Percentiles rank a stretch among this genome's conserved stretches.
Evolutionary conservation across 1,140 invertebrate species (phyloP).

Genomic region (Scaptomyza graminum): DNA sequence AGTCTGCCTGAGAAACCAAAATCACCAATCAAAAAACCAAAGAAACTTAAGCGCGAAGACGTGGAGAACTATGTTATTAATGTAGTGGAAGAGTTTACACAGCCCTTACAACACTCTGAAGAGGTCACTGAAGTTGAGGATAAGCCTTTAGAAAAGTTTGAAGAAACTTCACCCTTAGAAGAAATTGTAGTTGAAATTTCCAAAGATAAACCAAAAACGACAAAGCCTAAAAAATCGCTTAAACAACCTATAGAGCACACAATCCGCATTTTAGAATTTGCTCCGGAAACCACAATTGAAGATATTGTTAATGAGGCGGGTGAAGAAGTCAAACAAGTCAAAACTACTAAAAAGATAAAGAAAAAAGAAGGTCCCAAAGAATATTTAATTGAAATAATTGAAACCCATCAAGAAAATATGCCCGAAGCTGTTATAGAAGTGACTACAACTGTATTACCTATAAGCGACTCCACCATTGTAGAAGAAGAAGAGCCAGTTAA

Average conservation of each 20-base stretch:
- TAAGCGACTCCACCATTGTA: slow-evolving; percentile 47
- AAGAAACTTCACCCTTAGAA: slow-evolving; percentile 39
- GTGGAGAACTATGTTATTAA: slow-evolving; percentile 56
- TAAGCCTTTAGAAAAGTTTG: background rate
- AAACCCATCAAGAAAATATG: slow-evolving; percentile 81
- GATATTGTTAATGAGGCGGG: slow-evolving; percentile 83
- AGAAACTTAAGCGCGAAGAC: slow-evolving; percentile 63
- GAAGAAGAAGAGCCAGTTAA: slow-evolving; percentile 38
- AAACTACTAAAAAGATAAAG: slow-evolving; percentile 75
- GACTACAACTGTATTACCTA: slow-evolving; percentile 70
- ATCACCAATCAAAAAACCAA: slow-evolving; percentile 47
- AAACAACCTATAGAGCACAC: slow-evolving; percentile 62
- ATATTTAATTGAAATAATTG: slow-evolving; percentile 71
- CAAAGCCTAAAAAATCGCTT: slow-evolving; percentile 66
- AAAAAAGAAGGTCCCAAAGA: slow-evolving; percentile 74
- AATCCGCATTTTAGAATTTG: slow-evolving; percentile 75
- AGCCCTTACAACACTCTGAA: slow-evolving; percentile 42
- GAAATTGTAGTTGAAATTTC: slow-evolving; percentile 53
- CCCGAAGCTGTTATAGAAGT: slow-evolving; percentile 69
- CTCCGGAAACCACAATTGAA: slow-evolving; percentile 70
- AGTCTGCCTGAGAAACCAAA: slow-evolving; percentile 21
- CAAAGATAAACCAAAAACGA: slow-evolving; percentile 68
- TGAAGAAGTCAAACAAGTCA: slow-evolving; percentile 76
- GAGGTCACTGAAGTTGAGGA: slow-evolving; percentile 49
- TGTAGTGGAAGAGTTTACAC: slow-evolving; percentile 62